Percentiles rank a stretch among this genome's conserved stretches.
phyloP scores from a whole-genome alignment of 2,113 vertebrate species.

The Pitta sordida region DNA sequence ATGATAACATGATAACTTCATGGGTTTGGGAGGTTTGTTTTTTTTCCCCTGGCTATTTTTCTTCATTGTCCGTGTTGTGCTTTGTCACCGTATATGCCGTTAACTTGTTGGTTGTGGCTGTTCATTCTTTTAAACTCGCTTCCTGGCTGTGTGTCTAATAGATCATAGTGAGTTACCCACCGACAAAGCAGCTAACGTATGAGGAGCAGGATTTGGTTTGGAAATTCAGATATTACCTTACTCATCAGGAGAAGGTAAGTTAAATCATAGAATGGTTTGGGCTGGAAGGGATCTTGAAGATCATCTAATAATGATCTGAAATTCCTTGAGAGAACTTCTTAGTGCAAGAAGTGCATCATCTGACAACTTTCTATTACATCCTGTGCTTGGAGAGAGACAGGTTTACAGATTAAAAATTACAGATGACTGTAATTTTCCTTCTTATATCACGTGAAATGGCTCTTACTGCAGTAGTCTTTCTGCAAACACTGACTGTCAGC shows the following conservation, averaged over 20 bases:
- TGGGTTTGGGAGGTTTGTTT: background rate
- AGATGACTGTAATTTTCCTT: background rate
- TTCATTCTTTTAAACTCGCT: background rate
- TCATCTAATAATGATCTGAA: background rate
- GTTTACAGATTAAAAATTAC: background rate
- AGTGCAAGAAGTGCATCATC: background rate
- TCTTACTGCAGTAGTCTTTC: background rate
- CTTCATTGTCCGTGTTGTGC: background rate
- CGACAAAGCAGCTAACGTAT: slow-evolving; percentile 94
- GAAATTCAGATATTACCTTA: slow-evolving; percentile 98
- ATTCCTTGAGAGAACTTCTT: background rate
- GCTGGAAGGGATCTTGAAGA: background rate
- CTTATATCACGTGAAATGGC: background rate
- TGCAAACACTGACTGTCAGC: background rate
- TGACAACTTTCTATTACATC: background rate
- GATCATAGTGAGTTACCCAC: slow-evolving; percentile 97
- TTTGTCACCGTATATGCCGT: background rate
- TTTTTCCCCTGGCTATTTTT: background rate
- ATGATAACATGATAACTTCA: background rate
- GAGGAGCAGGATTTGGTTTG: slow-evolving; percentile 98
- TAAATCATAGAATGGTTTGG: background rate
- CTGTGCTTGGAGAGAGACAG: background rate
- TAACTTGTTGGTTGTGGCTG: background rate
- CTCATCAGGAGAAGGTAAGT: slow-evolving; percentile 94
- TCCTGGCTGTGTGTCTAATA: slow-evolving; percentile 51